Conservation (phyloP, 2,113 vertebrate genomes). For the Aviceda subcristata region DNA sequence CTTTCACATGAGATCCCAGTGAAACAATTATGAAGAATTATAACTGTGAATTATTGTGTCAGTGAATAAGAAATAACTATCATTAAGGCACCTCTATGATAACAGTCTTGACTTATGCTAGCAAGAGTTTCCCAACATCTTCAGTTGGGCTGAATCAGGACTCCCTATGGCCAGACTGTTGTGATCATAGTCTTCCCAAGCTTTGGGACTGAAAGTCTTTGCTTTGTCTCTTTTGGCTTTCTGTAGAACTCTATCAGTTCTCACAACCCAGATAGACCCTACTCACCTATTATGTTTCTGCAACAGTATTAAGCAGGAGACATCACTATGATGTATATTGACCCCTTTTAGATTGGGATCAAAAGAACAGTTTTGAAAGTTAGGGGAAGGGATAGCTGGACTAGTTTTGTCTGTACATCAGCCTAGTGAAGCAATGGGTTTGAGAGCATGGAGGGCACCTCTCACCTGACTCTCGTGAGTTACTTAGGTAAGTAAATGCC, state of each 20-base stretch:
- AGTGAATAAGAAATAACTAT: background rate
- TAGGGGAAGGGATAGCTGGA: background rate
- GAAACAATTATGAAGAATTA: background rate
- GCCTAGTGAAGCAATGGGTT: background rate
- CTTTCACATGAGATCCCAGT: background rate
- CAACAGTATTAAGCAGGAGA: background rate
- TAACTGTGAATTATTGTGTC: background rate
- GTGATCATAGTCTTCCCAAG: background rate
- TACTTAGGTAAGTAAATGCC: background rate
- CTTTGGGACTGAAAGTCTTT: background rate
- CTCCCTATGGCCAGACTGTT: background rate
- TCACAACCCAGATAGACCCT: background rate
- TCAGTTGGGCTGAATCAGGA: background rate
- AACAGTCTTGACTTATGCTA: background rate
- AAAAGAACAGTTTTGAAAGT: background rate
- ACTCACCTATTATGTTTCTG: background rate
- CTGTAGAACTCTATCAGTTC: background rate
- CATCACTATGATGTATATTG: background rate
- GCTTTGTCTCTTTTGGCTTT: background rate
- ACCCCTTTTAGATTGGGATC: background rate
- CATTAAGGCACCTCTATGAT: background rate
- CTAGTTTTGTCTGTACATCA: background rate
- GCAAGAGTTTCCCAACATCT: too few relatives aligned
- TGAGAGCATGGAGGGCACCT: background rate
- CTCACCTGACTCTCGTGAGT: background rate